Percentiles rank a stretch among this genome's conserved stretches.
Conservation (phyloP, 1,140 invertebrate genomes). For the Drosophila burlai region DNA sequence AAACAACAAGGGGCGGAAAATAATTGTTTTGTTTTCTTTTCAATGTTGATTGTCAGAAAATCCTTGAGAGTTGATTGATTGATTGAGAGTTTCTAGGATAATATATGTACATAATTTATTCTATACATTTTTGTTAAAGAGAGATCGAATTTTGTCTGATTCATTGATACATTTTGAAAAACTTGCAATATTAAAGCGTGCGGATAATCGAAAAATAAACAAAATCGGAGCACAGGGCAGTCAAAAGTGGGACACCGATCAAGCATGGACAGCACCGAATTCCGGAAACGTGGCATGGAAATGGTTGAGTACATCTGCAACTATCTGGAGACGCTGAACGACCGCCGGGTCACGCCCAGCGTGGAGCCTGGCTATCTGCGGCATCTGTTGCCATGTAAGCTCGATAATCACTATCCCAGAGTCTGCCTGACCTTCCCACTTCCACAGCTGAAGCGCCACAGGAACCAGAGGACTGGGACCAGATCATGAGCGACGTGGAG, state of each 20-base stretch:
- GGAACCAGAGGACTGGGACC: conserved; percentile 95
- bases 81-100: no score
- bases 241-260: conserved; percentile 20
- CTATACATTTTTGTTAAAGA: background rate
- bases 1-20: background rate
- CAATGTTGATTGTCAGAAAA: background rate
- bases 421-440: background rate
- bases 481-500: conserved; percentile 97
- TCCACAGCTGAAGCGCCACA: conserved; percentile 90
- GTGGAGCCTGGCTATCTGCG: conserved; percentile 97
- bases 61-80: no score
- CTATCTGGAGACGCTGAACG: conserved; percentile 94
- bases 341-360: conserved; percentile 94
- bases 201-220: conserved; percentile 12
- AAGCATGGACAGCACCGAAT: conserved; percentile 95
- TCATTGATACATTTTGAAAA: conserved; percentile 26
- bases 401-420: background rate
- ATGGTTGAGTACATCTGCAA: conserved; percentile 99
- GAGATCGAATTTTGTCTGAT: conserved; percentile 16
- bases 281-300: conserved; percentile 95
- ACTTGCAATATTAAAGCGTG: conserved; percentile 7
- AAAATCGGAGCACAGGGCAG: conserved; percentile 26
- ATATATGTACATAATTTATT: no score
- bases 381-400: conserved; percentile 89
- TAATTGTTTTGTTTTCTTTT: background rate